phyloP scores from a whole-genome alignment of 2,888 invertebrate species.

The Cryptosula pallasiana region DNA sequence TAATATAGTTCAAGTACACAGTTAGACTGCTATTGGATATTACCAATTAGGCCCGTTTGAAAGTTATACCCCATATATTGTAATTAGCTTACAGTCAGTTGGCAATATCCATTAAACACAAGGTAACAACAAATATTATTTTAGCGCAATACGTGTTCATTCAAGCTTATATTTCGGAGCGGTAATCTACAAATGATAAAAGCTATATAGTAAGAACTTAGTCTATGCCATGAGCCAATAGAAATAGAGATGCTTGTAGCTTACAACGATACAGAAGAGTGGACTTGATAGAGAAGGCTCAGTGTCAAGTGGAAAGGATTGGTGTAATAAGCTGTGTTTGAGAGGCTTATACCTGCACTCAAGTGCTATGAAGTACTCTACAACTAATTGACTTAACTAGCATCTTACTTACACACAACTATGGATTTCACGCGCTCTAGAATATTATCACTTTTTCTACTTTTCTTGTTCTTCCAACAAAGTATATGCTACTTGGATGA shows the following conservation, averaged over 20 bases:
- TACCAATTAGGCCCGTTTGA: too few species aligned
- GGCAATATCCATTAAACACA: not conserved
- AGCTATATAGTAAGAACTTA: too few species aligned
- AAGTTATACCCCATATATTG: too few species aligned
- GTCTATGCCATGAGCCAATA: not conserved
- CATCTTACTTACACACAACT: too few species aligned
- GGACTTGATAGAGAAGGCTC: not conserved
- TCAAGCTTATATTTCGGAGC: too few species aligned
- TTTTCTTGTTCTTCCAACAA: not conserved
- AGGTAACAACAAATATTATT: not conserved
- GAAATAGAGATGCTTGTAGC: not conserved
- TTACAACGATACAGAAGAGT: not conserved
- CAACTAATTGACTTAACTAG: too few species aligned
- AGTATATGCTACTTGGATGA: slow-evolving; percentile 11
- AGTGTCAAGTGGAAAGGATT: not conserved
- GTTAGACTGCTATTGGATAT: too few species aligned
- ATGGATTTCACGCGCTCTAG: too few species aligned
- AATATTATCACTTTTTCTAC: not conserved
- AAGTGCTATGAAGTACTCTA: too few species aligned
- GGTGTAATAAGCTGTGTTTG: not conserved
- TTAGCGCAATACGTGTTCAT: too few species aligned
- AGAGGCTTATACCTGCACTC: not conserved
- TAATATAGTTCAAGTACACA: too few species aligned
- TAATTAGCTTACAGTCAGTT: not conserved
- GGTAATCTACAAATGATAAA: too few species aligned